Evolutionary conservation across 2,888 invertebrate species (phyloP), one percentile per base, ranked within the genome.

Genomic region (Eugnorisma glareosa): DNA sequence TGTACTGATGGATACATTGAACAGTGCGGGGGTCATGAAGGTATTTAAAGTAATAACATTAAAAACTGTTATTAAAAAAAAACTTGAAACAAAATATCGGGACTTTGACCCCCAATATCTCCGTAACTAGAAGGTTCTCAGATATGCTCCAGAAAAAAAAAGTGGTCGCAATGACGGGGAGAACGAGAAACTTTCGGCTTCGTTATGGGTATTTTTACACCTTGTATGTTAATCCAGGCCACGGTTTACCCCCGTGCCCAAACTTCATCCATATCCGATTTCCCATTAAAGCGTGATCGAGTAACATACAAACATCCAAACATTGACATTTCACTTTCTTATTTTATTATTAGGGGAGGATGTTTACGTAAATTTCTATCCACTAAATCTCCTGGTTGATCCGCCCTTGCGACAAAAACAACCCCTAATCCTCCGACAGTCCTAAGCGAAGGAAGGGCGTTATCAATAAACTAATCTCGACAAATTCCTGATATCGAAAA

Each of bases 401-500:
- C 78, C 66, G 28, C 75, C 66, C 43, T 51, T 61, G 15, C 37
- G 31, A 61, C 57, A 40, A 78, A 63, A 67, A 84, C 67, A 79
- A 74, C 37, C 54, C 57, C 43, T 45, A 54, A 69, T 15, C 24
- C 48, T 48, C 31, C 24, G n/a, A 21, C 68, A 66, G n/a, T 57
- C 76, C 57, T n/a, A 21, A n/a, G 54, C 59, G 24, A 48, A 40
- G 28, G 51, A 54, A 63, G 67, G 75, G 75, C 59, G 72, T 84
- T 57, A 82, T 82, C 71, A 68, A 61, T 71, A 66, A 70, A 61
- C 70, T 73, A 76, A 84, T 82, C 82, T 74, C 68, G 61, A 37
- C 66, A 73, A 66, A 72, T 79, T 83, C 71, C 74, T 69, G 64
- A 40, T 75, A 75, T 68, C 73, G 73, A 72, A 75, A 84, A 83